phyloP scores from a whole-genome alignment of 2,113 vertebrate genomes.

The Oncorhynchus nerka region DNA sequence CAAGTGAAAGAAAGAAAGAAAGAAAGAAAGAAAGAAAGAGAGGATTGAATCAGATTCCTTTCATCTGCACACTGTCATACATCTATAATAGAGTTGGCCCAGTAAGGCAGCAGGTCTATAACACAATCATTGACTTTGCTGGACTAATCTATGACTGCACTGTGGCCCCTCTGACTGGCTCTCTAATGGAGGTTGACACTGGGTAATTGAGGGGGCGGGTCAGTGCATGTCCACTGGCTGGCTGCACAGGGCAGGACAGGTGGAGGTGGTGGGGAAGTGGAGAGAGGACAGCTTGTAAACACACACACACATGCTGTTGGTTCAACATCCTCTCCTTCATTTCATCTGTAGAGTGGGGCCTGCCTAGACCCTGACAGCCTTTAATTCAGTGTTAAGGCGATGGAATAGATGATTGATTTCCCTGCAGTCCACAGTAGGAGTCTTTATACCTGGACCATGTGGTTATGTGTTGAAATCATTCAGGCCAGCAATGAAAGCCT shows the following conservation, averaged over 20 bases:
- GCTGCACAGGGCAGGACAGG: neutral
- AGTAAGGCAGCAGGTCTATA: conserved; percentile 15
- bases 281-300: conserved; percentile 1
- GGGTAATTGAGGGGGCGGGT: conserved; percentile 20
- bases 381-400: conserved; percentile 51
- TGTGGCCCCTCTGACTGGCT: conserved; percentile 2
- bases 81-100: conserved; percentile 16
- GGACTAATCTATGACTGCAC: conserved; percentile 29
- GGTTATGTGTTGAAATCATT: conserved; percentile 26
- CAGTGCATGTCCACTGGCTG: conserved; percentile 9
- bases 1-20: neutral
- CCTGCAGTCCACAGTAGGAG: conserved; percentile 34
- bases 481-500: neutral
- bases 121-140: conserved; percentile 39
- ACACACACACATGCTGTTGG: neutral
- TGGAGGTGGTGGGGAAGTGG: neutral
- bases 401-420: conserved; percentile 57
- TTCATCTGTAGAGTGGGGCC: too few species aligned
- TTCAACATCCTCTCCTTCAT: too few species aligned
- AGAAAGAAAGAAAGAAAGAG: neutral
- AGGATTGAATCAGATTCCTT: conserved; percentile 19
- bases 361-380: conserved; percentile 11
- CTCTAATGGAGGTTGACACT: conserved; percentile 34
- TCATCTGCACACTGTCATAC: conserved; percentile 16
- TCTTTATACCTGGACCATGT: conserved; percentile 29